These are phyloP conservation scores for Spatulosminthurus flaviceps DNA, from an alignment of 2,888 invertebrate genomes.

Conservation along the genomic window DNA sequence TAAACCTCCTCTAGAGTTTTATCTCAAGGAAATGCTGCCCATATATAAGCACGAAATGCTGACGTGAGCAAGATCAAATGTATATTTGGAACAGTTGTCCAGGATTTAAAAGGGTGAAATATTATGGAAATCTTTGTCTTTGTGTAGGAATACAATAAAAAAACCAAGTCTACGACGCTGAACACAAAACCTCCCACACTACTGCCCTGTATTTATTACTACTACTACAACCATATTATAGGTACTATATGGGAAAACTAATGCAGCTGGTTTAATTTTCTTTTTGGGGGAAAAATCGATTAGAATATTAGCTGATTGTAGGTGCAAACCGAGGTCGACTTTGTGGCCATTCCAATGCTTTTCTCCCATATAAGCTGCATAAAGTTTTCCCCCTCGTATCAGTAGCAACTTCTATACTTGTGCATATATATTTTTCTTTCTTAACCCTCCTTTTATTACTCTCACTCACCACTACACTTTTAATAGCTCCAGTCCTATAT, in stretches of 20 bases:
- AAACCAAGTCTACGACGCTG: background rate
- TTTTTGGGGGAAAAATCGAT: conserved; percentile 23
- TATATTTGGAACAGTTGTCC: background rate
- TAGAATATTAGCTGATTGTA: conserved; percentile 27
- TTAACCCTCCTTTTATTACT: conserved; percentile 4
- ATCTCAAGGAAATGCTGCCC: conserved; percentile 14
- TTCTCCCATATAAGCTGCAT: background rate
- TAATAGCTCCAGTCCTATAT: background rate
- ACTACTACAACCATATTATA: too few relatives aligned
- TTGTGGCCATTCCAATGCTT: conserved; percentile 16
- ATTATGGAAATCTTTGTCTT: background rate
- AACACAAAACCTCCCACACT: background rate
- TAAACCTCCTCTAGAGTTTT: background rate
- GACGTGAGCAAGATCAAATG: background rate
- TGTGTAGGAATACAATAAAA: background rate
- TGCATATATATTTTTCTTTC: background rate
- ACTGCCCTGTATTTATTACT: conserved; percentile 7
- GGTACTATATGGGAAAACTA: conserved; percentile 4
- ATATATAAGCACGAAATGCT: background rate
- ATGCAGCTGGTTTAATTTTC: conserved; percentile 7
- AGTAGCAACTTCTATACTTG: too few relatives aligned
- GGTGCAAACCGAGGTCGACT: conserved; percentile 19
- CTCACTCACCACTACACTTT: background rate
- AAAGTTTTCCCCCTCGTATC: background rate
- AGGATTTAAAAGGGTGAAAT: background rate